Evolutionary conservation across 2,888 invertebrate species (phyloP).

Genomic region (Drosophila algonquin): DNA sequence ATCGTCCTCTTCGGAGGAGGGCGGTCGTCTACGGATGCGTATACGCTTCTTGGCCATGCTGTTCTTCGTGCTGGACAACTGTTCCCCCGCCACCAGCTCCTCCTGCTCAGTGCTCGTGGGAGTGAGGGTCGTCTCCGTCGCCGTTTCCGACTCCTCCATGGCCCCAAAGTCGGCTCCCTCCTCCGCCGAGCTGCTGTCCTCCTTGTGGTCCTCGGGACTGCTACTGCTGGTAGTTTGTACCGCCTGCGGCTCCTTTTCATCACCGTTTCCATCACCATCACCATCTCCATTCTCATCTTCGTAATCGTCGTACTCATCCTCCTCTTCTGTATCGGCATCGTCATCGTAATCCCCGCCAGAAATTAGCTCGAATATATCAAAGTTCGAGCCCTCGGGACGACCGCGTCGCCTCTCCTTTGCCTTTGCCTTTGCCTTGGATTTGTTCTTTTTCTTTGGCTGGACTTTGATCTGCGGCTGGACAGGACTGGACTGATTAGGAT

Average conservation of each 20-base stretch:
- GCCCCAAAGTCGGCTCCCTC: slow-evolving; percentile 73
- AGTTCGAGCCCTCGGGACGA: slow-evolving; percentile 21
- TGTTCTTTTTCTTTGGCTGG: neutral
- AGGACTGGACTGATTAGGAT: neutral
- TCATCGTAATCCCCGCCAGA: slow-evolving; percentile 54
- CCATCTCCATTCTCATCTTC: slow-evolving; percentile 54
- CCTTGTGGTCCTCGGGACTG: slow-evolving; percentile 27
- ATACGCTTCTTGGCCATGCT: slow-evolving; percentile 47
- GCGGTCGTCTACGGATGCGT: slow-evolving; percentile 70
- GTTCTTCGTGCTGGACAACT: slow-evolving; percentile 48
- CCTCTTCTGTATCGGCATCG: slow-evolving; percentile 44
- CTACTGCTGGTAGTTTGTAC: slow-evolving; percentile 8
- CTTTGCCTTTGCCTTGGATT: slow-evolving; percentile 13
- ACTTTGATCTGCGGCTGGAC: neutral
- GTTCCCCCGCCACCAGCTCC: neutral
- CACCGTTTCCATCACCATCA: slow-evolving; percentile 39
- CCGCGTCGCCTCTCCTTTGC: slow-evolving; percentile 15
- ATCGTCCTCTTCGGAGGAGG: slow-evolving; percentile 58
- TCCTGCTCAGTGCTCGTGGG: slow-evolving; percentile 26
- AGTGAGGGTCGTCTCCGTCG: neutral
- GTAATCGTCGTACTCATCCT: slow-evolving; percentile 48
- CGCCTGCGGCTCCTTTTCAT: slow-evolving; percentile 18
- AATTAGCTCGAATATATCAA: slow-evolving; percentile 62
- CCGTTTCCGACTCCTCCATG: slow-evolving; percentile 49
- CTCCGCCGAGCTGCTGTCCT: slow-evolving; percentile 72